Conservation (phyloP, 2,113 vertebrate genomes). For the Pangasianodon hypophthalmus region DNA sequence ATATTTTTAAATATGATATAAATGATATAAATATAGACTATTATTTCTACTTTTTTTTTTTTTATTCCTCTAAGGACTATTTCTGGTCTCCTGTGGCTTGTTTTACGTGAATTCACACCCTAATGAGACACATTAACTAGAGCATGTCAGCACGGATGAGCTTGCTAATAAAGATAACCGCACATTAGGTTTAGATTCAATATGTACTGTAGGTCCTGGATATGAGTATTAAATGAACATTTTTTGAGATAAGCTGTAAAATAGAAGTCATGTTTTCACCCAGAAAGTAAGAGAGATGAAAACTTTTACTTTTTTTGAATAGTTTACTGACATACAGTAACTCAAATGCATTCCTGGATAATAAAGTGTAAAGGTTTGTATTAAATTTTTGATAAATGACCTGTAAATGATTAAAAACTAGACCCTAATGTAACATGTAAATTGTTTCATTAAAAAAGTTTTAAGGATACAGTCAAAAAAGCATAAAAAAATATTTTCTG, state of each 20-base stretch:
- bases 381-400: background rate
- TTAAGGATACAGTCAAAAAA: background rate
- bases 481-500: background rate
- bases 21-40: background rate
- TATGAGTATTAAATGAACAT: background rate
- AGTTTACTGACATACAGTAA: background rate
- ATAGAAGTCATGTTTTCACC: background rate
- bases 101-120: background rate
- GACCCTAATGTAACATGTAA: background rate
- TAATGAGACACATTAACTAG: background rate
- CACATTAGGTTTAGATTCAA: background rate
- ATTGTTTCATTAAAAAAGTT: background rate
- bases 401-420: background rate
- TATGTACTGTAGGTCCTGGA: background rate
- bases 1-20: background rate
- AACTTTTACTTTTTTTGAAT: background rate
- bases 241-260: background rate
- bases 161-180: background rate
- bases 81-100: background rate
- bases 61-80: background rate
- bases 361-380: background rate
- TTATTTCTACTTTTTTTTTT: background rate
- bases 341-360: background rate
- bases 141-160: background rate
- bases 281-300: background rate